These are phyloP conservation scores for Numenius arquata DNA, from an alignment of 2,113 vertebrate species.

Conservation along the genomic window DNA sequence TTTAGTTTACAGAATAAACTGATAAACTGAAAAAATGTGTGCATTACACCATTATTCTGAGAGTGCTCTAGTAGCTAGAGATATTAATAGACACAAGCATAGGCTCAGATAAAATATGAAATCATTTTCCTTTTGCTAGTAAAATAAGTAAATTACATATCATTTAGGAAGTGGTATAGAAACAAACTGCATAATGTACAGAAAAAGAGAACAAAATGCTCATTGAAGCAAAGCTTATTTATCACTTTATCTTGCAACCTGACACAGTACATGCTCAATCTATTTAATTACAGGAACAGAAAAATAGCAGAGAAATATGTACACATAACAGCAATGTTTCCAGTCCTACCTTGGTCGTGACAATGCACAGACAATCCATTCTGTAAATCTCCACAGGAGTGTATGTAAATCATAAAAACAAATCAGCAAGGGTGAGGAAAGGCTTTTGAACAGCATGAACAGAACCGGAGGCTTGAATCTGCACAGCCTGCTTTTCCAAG, in stretches of 20 bases:
- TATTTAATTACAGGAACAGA: constrained; percentile 66
- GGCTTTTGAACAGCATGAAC: constrained; percentile 69
- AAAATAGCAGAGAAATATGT: constrained; percentile 69
- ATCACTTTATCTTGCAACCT: constrained; percentile 65
- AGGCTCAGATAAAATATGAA: constrained; percentile 45
- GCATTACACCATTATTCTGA: constrained; percentile 46
- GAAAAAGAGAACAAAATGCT: constrained; percentile 57
- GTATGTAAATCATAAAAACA: constrained; percentile 81
- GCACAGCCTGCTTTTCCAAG: constrained; percentile 76
- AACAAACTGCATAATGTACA: constrained; percentile 49
- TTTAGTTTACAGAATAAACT: constrained; percentile 52
- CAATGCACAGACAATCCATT: constrained; percentile 98
- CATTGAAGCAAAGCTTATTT: constrained; percentile 59
- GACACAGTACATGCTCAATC: constrained; percentile 59
- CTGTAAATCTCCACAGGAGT: constrained; percentile 78
- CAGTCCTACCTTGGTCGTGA: constrained; percentile 96
- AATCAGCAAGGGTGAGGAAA: constrained; percentile 76
- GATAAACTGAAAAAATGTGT: constrained; percentile 57
- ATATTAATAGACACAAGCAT: constrained; percentile 71
- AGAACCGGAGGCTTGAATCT: constrained; percentile 75
- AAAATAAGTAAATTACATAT: constrained; percentile 52
- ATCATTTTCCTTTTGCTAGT: constrained; percentile 41
- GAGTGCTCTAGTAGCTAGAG: constrained; percentile 61
- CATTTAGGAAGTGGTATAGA: constrained; percentile 67
- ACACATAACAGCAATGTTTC: constrained; percentile 66